Evolutionary conservation across 2,888 invertebrate species (phyloP).

Genomic region (Thumatha senex): DNA sequence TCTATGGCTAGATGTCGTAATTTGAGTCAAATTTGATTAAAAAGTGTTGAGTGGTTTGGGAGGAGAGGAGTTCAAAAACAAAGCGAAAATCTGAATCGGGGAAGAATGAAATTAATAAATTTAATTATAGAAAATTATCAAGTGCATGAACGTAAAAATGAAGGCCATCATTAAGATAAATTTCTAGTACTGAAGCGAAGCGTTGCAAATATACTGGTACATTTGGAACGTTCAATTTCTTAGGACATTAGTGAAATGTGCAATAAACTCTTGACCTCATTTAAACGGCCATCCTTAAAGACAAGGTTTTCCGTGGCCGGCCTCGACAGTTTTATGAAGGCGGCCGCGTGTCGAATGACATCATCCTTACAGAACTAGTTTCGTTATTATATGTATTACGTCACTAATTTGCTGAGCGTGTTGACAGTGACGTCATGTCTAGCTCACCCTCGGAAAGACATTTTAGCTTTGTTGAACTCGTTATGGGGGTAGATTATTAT

Average conservation of each 20-base stretch:
- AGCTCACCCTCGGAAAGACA: slow-evolving; percentile 5
- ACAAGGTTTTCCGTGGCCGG: slow-evolving; percentile 40
- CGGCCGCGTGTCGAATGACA: slow-evolving; percentile 48
- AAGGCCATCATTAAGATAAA: no score
- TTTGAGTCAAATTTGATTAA: no score
- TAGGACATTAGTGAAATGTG: background rate
- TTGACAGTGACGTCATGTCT: slow-evolving; percentile 25
- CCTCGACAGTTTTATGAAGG: slow-evolving; percentile 46
- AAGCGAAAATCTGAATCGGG: no score
- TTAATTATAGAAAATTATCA: no score
- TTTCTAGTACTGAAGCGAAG: no score
- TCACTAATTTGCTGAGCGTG: slow-evolving; percentile 23
- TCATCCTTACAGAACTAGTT: slow-evolving; percentile 41
- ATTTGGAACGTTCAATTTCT: no score
- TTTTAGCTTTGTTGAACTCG: background rate
- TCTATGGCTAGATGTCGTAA: no score
- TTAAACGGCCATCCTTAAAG: slow-evolving; percentile 30
- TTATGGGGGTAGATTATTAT: background rate
- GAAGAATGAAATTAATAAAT: no score
- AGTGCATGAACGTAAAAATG: no score
- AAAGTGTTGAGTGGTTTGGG: no score
- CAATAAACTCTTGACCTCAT: slow-evolving; percentile 25
- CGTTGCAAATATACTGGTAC: no score
- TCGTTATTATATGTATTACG: slow-evolving; percentile 21
- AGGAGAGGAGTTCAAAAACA: no score